Base-by-base conservation (phyloP, 2,797 vertebrate genomes). In the Myotis findleyi region DNA sequence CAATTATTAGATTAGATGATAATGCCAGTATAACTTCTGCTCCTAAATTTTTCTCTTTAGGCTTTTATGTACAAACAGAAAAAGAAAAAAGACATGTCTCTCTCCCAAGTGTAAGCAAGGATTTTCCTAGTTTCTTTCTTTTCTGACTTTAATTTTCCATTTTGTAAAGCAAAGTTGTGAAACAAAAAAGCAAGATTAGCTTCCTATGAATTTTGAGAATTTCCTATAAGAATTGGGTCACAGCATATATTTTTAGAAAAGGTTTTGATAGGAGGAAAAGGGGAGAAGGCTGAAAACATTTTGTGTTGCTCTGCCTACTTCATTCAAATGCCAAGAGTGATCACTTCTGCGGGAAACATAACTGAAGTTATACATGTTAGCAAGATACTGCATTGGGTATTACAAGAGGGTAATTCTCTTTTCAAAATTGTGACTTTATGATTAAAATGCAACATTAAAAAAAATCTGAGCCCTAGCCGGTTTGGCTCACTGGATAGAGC, bases 381-480 rank as follows among this genome's bases (percentile, higher is more conserved):
- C 55, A 33, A 88, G 21, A 55, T 85, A 41, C 6, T 21, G 21
- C 93, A 79, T 16, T 91, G 33, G 64, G 11, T 82, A 64, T 87
- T 76, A 68, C 55, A 27, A 87, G 36, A 27, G 6, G 72, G 30
- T 87, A 84, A 84, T 86, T 93, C 1, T 83, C 47, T 88, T 36
- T 73, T 73, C 23, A 93, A 85, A 91, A 87, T 17, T 73, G 33
- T 80, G 64, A 92, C 53, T 96, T 96, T 89, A 25, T 91, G 93
- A 80, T 75, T 96, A 82, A 90, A 85, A 64, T 2, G 1, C 81
- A 76, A 49, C 51, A 36, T 87, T 18, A 66, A 64, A 93, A 38
- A 82, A 91, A 83, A 47, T 36, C 36, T 36, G 36, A 36, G 36
- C 36, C 36, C 36, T 36, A 36, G 36, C 36, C 3, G 36, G 36